Base-by-base conservation (phyloP, 2,797 vertebrate species). In the Pogoniulus pusillus region DNA sequence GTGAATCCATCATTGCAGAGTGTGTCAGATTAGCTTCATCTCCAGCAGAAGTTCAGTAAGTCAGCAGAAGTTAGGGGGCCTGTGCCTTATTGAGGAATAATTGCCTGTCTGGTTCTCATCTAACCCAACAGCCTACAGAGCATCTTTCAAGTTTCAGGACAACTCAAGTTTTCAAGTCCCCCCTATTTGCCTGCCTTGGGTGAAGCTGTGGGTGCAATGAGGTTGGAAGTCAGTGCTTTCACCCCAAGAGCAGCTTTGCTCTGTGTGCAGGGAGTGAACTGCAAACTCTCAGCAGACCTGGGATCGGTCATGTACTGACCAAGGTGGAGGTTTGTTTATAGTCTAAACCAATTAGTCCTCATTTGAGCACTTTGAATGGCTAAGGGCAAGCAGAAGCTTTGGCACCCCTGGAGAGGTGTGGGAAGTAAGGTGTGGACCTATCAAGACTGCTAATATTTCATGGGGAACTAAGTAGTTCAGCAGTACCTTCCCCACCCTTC, bases 261-360 rank as follows among this genome's bases (percentile, higher is more conserved):
- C 35, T 7, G 10, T 1, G 1, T 23, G 11, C 27, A 8, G 9
- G 16, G 17, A 32, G 63, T n/a, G n/a, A n/a, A n/a, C n/a, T n/a
- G n/a, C n/a, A 39, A 29, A 32, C 26, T 79, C 76, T 20, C 45
- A 32, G 64, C 63, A 60, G 34, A 86, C 54, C 17, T 39, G 58
- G 23, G 12, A 55, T 55, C 14, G 26, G 29, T 41, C 12, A 6
- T 2, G 5, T 51, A 29, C 45, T 76, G 82, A 60, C n/a, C 15
- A 34, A 53, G 51, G 65, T 47, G 20, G 19, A 34, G n/a, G 11
- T 73, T 89, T 69, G 16, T 11, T 80, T 10, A 3, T 39, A 23
- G 13, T 58, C 8, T 19, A 22, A 82, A 17, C 16, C 29, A 78
- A 26, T 77, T 63, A 34, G 26, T 79, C 30, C 59, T 53, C 49